These are phyloP conservation scores for Epinephelus fuscoguttatus DNA, from an alignment of 2,113 vertebrate genomes.

Conservation along the genomic window DNA sequence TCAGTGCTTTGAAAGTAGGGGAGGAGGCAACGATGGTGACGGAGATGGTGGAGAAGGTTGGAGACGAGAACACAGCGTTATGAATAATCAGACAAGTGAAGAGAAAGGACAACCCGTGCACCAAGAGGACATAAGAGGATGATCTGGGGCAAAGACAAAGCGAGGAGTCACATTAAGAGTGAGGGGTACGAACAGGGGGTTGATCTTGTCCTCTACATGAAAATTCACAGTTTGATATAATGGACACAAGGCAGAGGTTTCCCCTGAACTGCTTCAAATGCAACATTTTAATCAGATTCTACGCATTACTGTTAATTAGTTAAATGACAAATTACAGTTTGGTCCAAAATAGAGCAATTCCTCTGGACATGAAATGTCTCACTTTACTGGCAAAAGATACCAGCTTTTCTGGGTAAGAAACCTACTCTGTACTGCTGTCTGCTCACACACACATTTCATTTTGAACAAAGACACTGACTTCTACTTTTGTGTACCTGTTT, in stretches of 20 bases:
- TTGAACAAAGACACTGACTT: not conserved
- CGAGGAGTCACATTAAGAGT: not conserved
- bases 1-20: conserved; percentile 70
- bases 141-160: not conserved
- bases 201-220: not conserved
- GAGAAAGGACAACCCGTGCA: conserved; percentile 2
- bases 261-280: not conserved
- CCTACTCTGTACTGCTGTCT: not conserved
- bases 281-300: not conserved
- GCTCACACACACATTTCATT: not conserved
- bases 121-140: not conserved
- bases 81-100: conserved; percentile 68
- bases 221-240: not conserved
- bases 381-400: not conserved
- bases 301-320: not conserved
- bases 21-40: conserved; percentile 85
- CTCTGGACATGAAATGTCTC: not conserved
- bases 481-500: too few species aligned
- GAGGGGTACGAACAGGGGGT: not conserved
- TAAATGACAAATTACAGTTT: not conserved
- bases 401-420: not conserved
- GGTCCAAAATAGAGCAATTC: not conserved
- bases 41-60: conserved; percentile 81
- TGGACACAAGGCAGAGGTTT: not conserved
- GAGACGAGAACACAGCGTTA: conserved; percentile 84